phyloP scores from a whole-genome alignment of 2,113 vertebrate species.

The Felis catus region F.catus_Fca126_mat1.0 CM031418.1:126898501-126899000 shows the following conservation, averaged over 20 bases:
- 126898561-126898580: too few species aligned
- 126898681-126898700: neutral
- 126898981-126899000: neutral
- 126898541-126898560: too few species aligned
- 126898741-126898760: neutral
- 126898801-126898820: rapidly evolving
- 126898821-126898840: neutral
- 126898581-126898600: too few species aligned
- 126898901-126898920: neutral
- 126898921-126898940: neutral
- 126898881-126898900: rapidly evolving
- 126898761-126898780: neutral
- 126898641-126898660: neutral
- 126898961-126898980: neutral
- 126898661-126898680: neutral
- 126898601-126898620: too few species aligned
- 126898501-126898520: too few species aligned
- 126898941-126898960: neutral
- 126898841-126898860: neutral
- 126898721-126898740: neutral
- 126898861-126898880: conserved; percentile 5
- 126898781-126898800: neutral
- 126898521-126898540: too few species aligned
- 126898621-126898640: neutral
- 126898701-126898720: neutral